A percentile compares a stretch with the other conserved stretches of the same genome.
Conservation (phyloP, 53 echinoderm and acorn worm genomes). For the Paracentrotus lividus region DNA sequence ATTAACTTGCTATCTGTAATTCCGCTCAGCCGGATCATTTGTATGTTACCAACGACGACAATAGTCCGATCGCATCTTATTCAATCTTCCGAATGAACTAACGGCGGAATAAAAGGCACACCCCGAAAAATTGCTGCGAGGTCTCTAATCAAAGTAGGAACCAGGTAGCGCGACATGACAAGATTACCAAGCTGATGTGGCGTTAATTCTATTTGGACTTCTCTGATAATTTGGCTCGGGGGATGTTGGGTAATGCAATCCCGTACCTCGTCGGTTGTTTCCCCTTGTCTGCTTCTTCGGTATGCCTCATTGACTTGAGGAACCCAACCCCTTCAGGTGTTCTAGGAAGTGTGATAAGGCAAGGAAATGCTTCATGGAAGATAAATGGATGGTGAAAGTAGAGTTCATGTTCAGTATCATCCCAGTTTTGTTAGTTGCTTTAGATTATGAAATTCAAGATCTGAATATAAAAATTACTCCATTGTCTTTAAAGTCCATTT, state of each 20-base stretch:
- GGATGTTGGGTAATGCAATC: neutral
- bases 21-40: neutral
- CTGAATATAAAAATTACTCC: too few species aligned
- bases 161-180: neutral
- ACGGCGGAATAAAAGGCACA: neutral
- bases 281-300: neutral
- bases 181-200: constrained; percentile 6
- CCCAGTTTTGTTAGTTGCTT: too few species aligned
- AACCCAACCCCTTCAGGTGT: neutral
- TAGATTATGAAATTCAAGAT: too few species aligned
- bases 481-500: too few species aligned
- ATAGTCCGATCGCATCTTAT: neutral
- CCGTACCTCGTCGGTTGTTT: neutral
- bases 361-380: neutral
- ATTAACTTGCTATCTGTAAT: neutral
- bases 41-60: neutral
- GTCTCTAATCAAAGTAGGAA: neutral
- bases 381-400: neutral
- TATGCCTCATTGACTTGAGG: constrained; percentile 12
- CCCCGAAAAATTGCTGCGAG: neutral
- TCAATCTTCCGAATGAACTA: neutral
- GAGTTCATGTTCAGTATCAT: neutral
- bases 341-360: neutral
- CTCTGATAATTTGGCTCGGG: neutral
- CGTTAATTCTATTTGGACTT: constrained; percentile 39